A percentile compares a stretch with the other conserved stretches of the same genome.
These are phyloP conservation scores for Tineola bisselliella DNA, from an alignment of 2,888 invertebrate genomes.

Conservation along the genomic window DNA sequence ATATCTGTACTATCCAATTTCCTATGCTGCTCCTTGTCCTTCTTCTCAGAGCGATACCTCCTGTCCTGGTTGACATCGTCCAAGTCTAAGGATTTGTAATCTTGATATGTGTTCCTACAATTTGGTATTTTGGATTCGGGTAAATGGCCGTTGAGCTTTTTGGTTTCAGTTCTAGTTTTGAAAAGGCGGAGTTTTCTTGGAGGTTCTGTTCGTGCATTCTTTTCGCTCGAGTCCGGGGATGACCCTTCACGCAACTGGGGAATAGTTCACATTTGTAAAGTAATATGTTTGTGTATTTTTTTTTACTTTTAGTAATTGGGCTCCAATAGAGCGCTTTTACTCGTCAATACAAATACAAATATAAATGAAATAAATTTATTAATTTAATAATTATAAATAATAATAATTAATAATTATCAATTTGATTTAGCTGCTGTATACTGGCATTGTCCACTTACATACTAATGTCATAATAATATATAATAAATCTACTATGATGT, in stretches of 20 bases:
- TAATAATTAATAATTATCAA: constrained; percentile 16
- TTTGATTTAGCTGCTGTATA: background rate
- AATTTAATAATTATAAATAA: too few relatives aligned
- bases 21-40: constrained; percentile 52
- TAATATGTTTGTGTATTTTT: too few relatives aligned
- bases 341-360: too few relatives aligned
- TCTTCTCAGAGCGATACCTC: constrained; percentile 52
- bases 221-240: constrained; percentile 69
- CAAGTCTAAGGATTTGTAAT: constrained; percentile 48
- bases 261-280: too few relatives aligned
- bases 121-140: constrained; percentile 35
- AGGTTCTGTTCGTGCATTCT: constrained; percentile 56
- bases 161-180: constrained; percentile 78
- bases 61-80: constrained; percentile 33
- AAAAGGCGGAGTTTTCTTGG: constrained; percentile 73
- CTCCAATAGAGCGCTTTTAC: too few relatives aligned
- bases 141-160: constrained; percentile 53
- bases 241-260: constrained; percentile 63
- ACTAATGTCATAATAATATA: too few relatives aligned
- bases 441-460: too few relatives aligned
- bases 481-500: too few relatives aligned
- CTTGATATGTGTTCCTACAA: constrained; percentile 39
- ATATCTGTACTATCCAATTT: constrained; percentile 54
- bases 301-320: too few relatives aligned
- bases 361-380: too few relatives aligned